These are phyloP conservation scores for Harpalus rufipes DNA, from an alignment of 2,888 invertebrate species.

Conservation along the genomic window DNA sequence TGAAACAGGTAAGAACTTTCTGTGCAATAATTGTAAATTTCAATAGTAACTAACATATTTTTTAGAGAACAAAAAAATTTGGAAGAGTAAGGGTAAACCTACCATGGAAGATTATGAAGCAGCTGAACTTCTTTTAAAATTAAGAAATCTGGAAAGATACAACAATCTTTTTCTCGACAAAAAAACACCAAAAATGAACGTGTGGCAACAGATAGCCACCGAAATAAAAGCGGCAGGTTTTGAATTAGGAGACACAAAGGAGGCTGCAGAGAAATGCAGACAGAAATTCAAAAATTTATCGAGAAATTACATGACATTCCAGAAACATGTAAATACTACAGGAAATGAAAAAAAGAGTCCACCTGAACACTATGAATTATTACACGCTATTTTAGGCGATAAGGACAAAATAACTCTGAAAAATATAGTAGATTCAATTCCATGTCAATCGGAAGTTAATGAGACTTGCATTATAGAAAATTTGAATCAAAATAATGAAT, in stretches of 20 bases:
- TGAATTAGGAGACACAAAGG: too few species aligned
- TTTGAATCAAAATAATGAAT: neutral
- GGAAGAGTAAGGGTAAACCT: conserved; percentile 2
- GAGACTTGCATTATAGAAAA: neutral
- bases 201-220: conserved; percentile 1
- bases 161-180: neutral
- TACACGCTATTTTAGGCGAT: neutral
- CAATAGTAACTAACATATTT: neutral
- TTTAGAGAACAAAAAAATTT: neutral
- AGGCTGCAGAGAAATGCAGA: too few species aligned
- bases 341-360: neutral
- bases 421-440: neutral
- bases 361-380: conserved; percentile 2
- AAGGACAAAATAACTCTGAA: conserved; percentile 28
- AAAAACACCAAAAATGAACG: conserved; percentile 5
- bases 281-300: conserved; percentile 7
- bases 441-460: neutral
- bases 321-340: too few species aligned
- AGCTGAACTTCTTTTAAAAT: conserved; percentile 5
- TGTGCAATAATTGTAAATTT: neutral
- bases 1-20: neutral
- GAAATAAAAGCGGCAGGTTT: neutral
- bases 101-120: neutral
- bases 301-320: neutral
- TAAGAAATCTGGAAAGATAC: neutral